Percentiles rank a stretch among this genome's conserved stretches.
These are phyloP conservation scores for Synanthedon vespiformis DNA, from an alignment of 2,888 invertebrate genomes.

Conservation along the genomic window DNA sequence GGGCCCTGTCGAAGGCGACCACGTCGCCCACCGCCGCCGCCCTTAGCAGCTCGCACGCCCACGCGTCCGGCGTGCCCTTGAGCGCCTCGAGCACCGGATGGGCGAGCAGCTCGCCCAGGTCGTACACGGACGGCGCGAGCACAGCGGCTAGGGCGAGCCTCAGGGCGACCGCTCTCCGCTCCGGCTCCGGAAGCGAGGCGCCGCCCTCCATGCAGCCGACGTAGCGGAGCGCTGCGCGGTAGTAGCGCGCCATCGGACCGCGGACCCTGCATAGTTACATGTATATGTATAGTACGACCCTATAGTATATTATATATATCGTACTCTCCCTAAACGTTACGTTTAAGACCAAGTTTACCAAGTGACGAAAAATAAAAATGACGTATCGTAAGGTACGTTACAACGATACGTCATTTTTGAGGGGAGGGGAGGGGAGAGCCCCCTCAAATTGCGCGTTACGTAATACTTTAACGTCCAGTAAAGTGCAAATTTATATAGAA, in stretches of 20 bases:
- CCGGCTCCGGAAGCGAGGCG: constrained; percentile 23
- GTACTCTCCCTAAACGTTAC: too few species aligned
- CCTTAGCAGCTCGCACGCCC: constrained; percentile 87
- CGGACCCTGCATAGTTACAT: constrained; percentile 59
- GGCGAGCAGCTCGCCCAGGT: constrained; percentile 96
- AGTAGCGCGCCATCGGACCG: constrained; percentile 95
- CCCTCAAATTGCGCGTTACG: too few species aligned
- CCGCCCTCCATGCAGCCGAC: constrained; percentile 63
- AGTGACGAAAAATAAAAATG: too few species aligned
- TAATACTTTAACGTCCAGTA: too few species aligned
- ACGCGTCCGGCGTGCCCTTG: constrained; percentile 83
- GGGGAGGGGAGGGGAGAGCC: too few species aligned
- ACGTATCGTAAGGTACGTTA: too few species aligned
- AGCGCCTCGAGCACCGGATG: constrained; percentile 93
- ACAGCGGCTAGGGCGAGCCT: constrained; percentile 94
- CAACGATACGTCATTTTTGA: too few species aligned
- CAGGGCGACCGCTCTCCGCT: constrained; percentile 74
- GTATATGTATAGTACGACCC: too few species aligned
- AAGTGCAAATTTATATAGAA: too few species aligned
- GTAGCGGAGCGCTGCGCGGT: constrained; percentile 90
- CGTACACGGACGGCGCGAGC: constrained; percentile 94
- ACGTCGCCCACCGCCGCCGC: constrained; percentile 88
- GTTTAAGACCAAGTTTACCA: too few species aligned
- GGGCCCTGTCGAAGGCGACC: constrained; percentile 67
- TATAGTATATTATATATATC: too few species aligned